Base-by-base conservation (phyloP, 2,797 vertebrate genomes). In the Petrocephalus schoutedeni region DNA sequence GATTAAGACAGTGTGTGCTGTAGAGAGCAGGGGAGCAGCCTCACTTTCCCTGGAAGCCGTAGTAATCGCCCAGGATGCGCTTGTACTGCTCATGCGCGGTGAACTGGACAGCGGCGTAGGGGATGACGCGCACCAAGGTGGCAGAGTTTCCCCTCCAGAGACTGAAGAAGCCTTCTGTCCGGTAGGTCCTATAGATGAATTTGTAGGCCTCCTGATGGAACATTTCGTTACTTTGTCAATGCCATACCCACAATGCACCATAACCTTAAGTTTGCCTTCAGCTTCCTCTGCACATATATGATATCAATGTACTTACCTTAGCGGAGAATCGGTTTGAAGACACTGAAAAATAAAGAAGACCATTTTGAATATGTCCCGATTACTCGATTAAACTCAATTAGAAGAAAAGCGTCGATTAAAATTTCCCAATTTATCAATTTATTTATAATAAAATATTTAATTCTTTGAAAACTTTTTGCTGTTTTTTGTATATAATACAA, bases 61-160 rank as follows among this genome's bases (percentile, higher is more conserved):
- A 99, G 94, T 97, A 97, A 12, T 90, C 92, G 57, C 98, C 97
- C 91, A 99, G 95, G 87, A 97, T 90, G 49, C 91, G 92, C 91
- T 99, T 99, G 96, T 98, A 99, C 93, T 99, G 97, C 90, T 99
- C 98, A 0, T 99, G 97, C 0, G 98, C 96, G 16, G 97, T 99
- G 95, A 99, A 99, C 96, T 99, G 98, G 91, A 99, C 98, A 94
- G 98, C 97, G 0, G 98, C 98, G 0, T 99, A 99, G 0, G 98
- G 98, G 88, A 99, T 95, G 71, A 99, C 98, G 0, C 98, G 96
- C 59, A 99, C 98, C 98, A 99, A 99, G 89, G 98, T 99, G 94
- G 98, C 98, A 0, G 98, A 99, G 92, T 99, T 99, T 0, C 98
- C 98, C 2, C 98, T 95, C 98, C 98, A 99, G 85, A 99, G 93